Conservation (phyloP, 2,113 vertebrate species). For the Saguinus midas region DNA sequence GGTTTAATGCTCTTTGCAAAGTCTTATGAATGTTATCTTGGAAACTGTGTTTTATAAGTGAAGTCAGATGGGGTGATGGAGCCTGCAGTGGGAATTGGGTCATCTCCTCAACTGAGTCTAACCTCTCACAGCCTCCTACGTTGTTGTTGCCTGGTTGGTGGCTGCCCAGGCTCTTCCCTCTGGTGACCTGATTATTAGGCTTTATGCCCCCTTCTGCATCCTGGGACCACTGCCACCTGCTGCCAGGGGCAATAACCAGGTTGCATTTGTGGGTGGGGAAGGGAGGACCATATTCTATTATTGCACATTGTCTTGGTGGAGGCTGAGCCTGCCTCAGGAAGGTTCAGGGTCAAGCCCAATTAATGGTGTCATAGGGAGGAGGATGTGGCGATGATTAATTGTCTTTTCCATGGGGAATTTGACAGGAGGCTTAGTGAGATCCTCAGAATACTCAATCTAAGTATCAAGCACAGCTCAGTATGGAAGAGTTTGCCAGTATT, state of each 20-base stretch:
- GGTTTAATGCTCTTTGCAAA: neutral
- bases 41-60: neutral
- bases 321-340: neutral
- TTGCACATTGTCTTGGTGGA: neutral
- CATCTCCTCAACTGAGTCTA: accelerated
- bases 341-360: too few relatives aligned
- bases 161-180: accelerated
- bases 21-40: neutral
- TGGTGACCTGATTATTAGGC: accelerated
- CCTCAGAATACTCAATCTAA: neutral
- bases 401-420: neutral
- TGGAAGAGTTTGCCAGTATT: neutral
- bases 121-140: accelerated
- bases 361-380: too few relatives aligned
- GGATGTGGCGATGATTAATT: accelerated
- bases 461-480: neutral
- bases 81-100: accelerated
- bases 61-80: too few relatives aligned
- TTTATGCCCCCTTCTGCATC: neutral
- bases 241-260: neutral
- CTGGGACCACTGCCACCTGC: neutral
- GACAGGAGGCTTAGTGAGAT: neutral
- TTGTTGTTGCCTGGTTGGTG: neutral
- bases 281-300: neutral
- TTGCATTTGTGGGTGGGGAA: neutral